These are phyloP conservation scores for Phylloscopus trochiloides DNA, from an alignment of 2,113 vertebrate species.

Conservation along the genomic window DNA sequence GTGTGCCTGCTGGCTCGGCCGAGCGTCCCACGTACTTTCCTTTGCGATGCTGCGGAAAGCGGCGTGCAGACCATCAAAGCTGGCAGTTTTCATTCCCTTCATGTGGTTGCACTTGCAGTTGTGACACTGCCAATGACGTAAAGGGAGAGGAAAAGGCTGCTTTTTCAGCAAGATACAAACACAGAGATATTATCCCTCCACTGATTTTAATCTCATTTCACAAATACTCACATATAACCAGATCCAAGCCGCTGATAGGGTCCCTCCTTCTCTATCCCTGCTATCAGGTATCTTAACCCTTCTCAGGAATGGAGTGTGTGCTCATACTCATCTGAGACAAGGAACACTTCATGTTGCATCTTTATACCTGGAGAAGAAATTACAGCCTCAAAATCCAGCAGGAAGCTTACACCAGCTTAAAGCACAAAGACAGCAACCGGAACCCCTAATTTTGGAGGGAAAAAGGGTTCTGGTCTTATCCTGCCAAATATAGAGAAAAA, in stretches of 20 bases:
- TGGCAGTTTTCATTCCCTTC: background rate
- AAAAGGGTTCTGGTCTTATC: background rate
- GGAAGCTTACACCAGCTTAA: background rate
- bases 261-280: background rate
- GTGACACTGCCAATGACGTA: slow-evolving; percentile 45
- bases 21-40: background rate
- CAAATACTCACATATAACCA: background rate
- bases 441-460: background rate
- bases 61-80: background rate
- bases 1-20: background rate
- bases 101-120: slow-evolving; percentile 6
- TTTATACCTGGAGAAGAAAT: background rate
- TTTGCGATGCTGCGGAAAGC: background rate
- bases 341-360: background rate
- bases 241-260: background rate
- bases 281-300: background rate
- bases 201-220: slow-evolving; percentile 39
- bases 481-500: background rate
- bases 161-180: background rate
- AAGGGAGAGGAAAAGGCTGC: slow-evolving; percentile 40
- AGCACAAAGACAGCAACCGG: background rate
- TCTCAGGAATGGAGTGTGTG: background rate
- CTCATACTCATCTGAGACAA: background rate
- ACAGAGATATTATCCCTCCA: slow-evolving; percentile 15
- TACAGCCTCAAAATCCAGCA: background rate